phyloP scores from a whole-genome alignment of 2,797 vertebrate species.

The Sphenodon punctatus region DNA sequence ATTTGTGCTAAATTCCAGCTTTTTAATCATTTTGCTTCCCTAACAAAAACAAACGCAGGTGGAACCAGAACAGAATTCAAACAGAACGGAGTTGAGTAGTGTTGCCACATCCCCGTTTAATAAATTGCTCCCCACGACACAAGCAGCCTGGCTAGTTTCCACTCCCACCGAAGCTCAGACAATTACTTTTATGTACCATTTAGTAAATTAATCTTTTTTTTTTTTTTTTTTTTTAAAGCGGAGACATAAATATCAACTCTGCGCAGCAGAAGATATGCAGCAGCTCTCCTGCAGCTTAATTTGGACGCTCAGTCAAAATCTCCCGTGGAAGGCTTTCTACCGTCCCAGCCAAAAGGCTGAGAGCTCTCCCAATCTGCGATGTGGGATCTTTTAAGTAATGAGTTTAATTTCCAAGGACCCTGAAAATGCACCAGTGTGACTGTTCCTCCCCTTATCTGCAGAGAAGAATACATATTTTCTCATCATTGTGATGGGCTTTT shows the following conservation, averaged over 20 bases:
- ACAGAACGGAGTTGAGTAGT: background rate
- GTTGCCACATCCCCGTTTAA: rapidly evolving
- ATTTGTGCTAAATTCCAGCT: no score
- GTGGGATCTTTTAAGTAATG: constrained; percentile 52
- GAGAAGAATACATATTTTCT: constrained; percentile 15
- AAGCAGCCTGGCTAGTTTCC: background rate
- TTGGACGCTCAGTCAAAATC: constrained; percentile 57
- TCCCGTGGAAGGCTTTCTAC: constrained; percentile 4
- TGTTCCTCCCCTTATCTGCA: background rate
- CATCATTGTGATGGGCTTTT: constrained; percentile 24
- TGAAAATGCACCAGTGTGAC: background rate
- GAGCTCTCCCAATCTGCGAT: constrained; percentile 29
- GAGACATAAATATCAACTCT: constrained; percentile 49
- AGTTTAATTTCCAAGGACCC: constrained; percentile 65
- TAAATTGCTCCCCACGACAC: rapidly evolving
- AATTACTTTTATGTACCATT: background rate
- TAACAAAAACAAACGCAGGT: rapidly evolving
- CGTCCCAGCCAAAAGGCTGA: constrained; percentile 28
- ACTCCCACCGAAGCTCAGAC: background rate
- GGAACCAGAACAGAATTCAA: background rate
- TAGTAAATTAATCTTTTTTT: constrained; percentile 19
- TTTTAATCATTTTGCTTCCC: rapidly evolving
- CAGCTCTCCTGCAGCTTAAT: constrained; percentile 49
- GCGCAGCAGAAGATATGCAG: constrained; percentile 31
- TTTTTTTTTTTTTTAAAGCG: constrained; percentile 39